A percentile compares a stretch with the other conserved stretches of the same genome.
Evolutionary conservation across 2,113 vertebrate genomes (phyloP).

Genomic region (Solea senegalensis): DNA sequence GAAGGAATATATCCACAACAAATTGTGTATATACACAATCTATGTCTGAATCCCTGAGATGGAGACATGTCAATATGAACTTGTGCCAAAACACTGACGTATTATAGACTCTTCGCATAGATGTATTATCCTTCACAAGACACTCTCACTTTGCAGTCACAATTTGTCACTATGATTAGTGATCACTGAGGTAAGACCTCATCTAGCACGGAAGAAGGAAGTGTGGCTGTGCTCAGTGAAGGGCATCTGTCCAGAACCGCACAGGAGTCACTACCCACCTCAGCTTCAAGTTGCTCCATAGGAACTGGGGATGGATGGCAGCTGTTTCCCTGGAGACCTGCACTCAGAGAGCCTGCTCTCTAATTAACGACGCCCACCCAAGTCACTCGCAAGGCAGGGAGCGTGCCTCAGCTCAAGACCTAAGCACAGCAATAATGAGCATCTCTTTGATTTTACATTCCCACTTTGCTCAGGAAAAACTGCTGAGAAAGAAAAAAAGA

Average conservation of each 20-base stretch:
- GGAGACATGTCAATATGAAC: not conserved
- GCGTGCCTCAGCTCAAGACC: conserved; percentile 24
- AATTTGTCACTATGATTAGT: conserved; percentile 5
- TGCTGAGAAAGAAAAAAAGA: conserved; percentile 3
- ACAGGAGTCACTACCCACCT: conserved; percentile 32
- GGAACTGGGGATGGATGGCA: conserved; percentile 50
- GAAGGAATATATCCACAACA: too few relatives aligned
- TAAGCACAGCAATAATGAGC: conserved; percentile 20
- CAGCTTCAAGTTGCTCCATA: conserved; percentile 52
- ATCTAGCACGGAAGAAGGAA: conserved; percentile 6
- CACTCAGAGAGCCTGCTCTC: conserved; percentile 51
- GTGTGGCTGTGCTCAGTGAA: conserved; percentile 34
- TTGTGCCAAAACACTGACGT: not conserved
- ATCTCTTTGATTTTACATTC: conserved; percentile 20
- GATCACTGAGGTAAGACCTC: conserved; percentile 18
- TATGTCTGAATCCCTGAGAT: not conserved
- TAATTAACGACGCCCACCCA: conserved; percentile 56
- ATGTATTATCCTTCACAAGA: not conserved
- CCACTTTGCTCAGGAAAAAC: conserved; percentile 27
- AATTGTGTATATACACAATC: too few relatives aligned
- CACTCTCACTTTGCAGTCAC: not conserved
- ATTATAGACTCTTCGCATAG: conserved; percentile 7
- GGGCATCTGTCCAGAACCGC: conserved; percentile 32
- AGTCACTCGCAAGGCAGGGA: conserved; percentile 27
- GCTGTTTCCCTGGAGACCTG: conserved; percentile 67